These are phyloP conservation scores for Otocyon megalotis DNA, from an alignment of 2,113 vertebrate genomes.

Conservation along the genomic window DNA sequence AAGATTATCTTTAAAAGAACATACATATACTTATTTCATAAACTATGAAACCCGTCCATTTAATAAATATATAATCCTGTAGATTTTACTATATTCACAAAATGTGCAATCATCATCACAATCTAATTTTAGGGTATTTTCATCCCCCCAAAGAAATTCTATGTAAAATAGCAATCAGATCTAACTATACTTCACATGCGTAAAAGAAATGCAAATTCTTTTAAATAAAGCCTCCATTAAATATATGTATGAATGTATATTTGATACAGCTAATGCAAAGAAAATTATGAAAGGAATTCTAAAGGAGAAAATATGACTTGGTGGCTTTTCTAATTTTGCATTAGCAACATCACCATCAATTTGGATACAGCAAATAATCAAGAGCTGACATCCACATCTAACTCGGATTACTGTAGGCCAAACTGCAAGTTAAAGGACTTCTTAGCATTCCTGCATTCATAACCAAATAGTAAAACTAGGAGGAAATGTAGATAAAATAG, in stretches of 20 bases:
- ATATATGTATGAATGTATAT: not conserved
- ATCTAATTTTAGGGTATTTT: constrained; percentile 52
- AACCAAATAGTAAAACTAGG: not conserved
- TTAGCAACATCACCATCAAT: not conserved
- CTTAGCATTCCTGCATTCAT: not conserved
- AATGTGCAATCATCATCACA: not conserved
- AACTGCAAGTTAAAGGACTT: not conserved
- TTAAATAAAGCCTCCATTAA: not conserved
- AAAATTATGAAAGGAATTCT: not conserved
- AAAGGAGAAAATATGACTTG: not conserved
- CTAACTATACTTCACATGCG: not conserved
- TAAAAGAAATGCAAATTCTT: constrained; percentile 11
- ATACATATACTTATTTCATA: not conserved
- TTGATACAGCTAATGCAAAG: not conserved
- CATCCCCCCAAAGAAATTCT: not conserved
- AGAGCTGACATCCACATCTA: not conserved
- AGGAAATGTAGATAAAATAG: not conserved
- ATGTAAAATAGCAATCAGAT: not conserved
- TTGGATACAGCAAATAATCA: not conserved
- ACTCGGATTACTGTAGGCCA: not conserved
- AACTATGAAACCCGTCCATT: not conserved
- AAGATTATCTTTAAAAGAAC: not conserved
- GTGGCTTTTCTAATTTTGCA: not conserved
- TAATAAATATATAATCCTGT: not conserved
- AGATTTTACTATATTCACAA: not conserved